Evolutionary conservation across 2,797 vertebrate species (phyloP).

Genomic region (Pelochelys cantorii): DNA sequence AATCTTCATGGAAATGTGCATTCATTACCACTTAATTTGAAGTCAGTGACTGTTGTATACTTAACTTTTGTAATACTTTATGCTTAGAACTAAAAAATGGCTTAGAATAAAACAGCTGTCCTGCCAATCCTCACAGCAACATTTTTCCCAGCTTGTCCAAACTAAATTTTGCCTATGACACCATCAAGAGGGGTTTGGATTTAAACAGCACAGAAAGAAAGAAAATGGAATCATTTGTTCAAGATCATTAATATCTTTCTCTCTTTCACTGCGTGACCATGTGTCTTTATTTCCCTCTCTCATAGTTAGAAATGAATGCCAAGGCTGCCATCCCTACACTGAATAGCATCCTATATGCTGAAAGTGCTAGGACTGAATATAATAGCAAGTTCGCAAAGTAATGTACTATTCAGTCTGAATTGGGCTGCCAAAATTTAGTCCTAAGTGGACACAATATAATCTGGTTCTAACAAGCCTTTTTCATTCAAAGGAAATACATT

Average conservation of each 20-base stretch:
- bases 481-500: not conserved
- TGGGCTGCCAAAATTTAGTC: rapidly evolving
- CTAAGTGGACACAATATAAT: not conserved
- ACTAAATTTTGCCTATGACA: slow-evolving; percentile 62
- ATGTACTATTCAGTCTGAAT: not conserved
- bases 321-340: rapidly evolving
- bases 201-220: slow-evolving; percentile 61
- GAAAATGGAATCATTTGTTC: slow-evolving; percentile 61
- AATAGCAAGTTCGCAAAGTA: not conserved
- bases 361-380: not conserved
- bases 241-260: not conserved
- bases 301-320: not conserved
- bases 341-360: not conserved
- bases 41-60: slow-evolving; percentile 68
- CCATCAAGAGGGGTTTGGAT: slow-evolving; percentile 50
- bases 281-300: not conserved
- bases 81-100: slow-evolving; percentile 38
- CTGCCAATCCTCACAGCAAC: slow-evolving; percentile 25
- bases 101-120: slow-evolving; percentile 61
- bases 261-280: not conserved
- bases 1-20: slow-evolving; percentile 78
- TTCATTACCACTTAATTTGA: slow-evolving; percentile 80
- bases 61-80: slow-evolving; percentile 64
- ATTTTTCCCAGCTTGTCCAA: slow-evolving; percentile 54
- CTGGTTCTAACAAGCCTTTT: rapidly evolving